Evolutionary conservation across 2,797 vertebrate genomes (phyloP), one percentile per base, ranked within the genome.

Genomic region (Acanthurus lineatus): DNA sequence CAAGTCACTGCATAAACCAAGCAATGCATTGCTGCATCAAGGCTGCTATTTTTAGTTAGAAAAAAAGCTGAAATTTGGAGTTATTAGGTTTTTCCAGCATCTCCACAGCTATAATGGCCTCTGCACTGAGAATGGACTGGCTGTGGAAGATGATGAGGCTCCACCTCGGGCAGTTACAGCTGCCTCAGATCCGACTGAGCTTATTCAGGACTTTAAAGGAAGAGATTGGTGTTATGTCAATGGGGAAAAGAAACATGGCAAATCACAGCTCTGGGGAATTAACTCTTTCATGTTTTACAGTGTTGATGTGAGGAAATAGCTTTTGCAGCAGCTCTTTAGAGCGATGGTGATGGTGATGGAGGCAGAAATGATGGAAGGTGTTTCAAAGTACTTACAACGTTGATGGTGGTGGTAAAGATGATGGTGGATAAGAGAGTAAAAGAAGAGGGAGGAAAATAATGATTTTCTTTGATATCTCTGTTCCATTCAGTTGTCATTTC

Each of bases 171-270:
- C 64, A 28, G 70, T 56, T 76, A 73, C 54, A 32, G 84, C 69
- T 16, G 44, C 38, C 56, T 77, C 84, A 82, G 85, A 79, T 84
- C 81, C 83, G 66, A 68, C 38, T 2, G 22, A 35, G 58, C 59
- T 76, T 79, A 80, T 14, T 2, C 73, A n/a, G 71, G 42, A 15
- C 74, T 54, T 62, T 62, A 59, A 69, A 61, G 52, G 57, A 76
- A 49, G 64, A 73, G 78, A 87, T 59, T 68, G 79, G 71, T 81
- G 77, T 15, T 4, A 74, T 78, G 78, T 76, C 73, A 58, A 58
- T n/a, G 10, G 77, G 52, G 48, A 69, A 53, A 64, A 56, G 58
- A 73, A 54, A 20, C 40, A 19, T 10, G 49, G 19, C 25, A 19
- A 67, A 42, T 67, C 62, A 45, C 62, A 69, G 71, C 77, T 78